Evolutionary conservation across 2,797 vertebrate species (phyloP), one percentile per base, ranked within the genome.

Genomic region (Fistularia commersonii): DNA sequence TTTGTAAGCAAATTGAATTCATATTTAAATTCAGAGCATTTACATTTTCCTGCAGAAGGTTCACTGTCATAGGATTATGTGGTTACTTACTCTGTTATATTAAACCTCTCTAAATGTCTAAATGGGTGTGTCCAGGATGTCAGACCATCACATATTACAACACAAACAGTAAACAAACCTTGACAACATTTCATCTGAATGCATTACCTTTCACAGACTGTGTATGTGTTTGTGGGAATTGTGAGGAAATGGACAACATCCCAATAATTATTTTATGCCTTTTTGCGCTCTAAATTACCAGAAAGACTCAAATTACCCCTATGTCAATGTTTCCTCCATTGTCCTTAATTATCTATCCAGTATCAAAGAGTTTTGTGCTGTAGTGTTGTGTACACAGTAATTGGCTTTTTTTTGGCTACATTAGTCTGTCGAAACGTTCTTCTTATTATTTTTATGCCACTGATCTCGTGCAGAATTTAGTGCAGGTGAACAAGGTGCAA

Each of bases 101-200:
- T 78, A 75, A 80, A 80, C 48, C 68, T 64, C 32, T 57, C 55
- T 48, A 62, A 78, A 80, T 72, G 64, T 72, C 72, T 66, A 74
- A 41, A 79, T 86, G 68, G 80, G 84, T 59, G 70, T 66, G 46
- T 8, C 6, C 11, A 3, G 11, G 9, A 51, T 48, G 34, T 44
- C 34, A 37, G 40, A 45, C 35, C 45, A 33, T 40, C 31, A 4
- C n/a, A 10, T 37, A 33, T 10, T 37, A 13, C 34, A 9, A 34
- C 6, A 48, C 12, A 32, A 23, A 23, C 23, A 23, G 23, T 12
- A 13, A 32, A 40, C 32, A 50, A 50, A 38, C 32, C 23, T 32
- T 40, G 23, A 8, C 35, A 36, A 36, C 35, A 6, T 36, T 6
- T 36, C 35, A 36, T 36, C 35, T 23, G 23, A 23, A 31, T 31